Evolutionary conservation across 2,888 invertebrate species (phyloP), one percentile per base, ranked within the genome.

Genomic region (Cerceris rybyensis): DNA sequence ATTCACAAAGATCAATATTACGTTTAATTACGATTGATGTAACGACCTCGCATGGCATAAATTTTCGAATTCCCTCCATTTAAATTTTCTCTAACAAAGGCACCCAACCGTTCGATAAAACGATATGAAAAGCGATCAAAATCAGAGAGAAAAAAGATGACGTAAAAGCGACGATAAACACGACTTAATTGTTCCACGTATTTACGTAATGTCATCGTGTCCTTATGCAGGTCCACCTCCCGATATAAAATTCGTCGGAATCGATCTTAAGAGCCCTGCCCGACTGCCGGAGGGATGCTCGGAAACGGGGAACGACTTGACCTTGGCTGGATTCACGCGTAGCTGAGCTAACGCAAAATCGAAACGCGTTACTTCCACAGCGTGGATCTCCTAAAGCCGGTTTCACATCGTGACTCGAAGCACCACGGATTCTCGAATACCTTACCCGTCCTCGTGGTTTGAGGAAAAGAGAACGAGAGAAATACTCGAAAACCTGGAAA

Each of bases 271-370:
- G 82, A 77, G 80, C 70, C 59, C 75, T 82, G 83, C 82, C 81
- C 72, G 82, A 81, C 86, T 82, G 86, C 75, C 83, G 82, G 85
- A 86, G 86, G 87, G 87, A 90, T 86, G 87, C 88, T 88, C 86
- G 86, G 88, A 89, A 88, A 87, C 89, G 88, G 90, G 90, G 87
- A 90, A 89, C 90, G 91, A 92, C 92, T 92, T 92, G 92, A 92
- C 92, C 92, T 92, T 92, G 92, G 92, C 91, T 92, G 91, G 92
- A 90, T 92, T 92, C 92, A 92, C 92, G 92, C 92, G 92, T 92
- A 92, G 92, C 90, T 92, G 92, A 89, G 88, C 92, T 92, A 92
- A 92, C 91, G 92, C 89, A 92, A 92, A 92, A 92, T 92, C 92
- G 92, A 92, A 92, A 90, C 91, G 90, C 88, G 92, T 92, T 92